phyloP scores from a whole-genome alignment of 2,797 vertebrate species.

The Aratinga solstitialis region DNA sequence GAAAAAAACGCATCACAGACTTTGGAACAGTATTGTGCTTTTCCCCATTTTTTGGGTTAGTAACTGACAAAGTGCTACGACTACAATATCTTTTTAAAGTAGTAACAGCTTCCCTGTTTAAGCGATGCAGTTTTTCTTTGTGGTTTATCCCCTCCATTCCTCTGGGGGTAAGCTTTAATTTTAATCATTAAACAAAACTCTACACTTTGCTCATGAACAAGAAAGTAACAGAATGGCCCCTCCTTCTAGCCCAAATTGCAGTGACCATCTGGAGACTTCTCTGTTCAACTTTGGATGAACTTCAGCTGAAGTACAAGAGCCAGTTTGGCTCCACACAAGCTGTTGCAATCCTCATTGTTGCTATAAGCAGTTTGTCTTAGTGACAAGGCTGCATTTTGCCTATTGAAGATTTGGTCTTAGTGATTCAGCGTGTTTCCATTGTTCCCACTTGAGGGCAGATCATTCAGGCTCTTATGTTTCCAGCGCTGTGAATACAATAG shows the following conservation, averaged over 20 bases:
- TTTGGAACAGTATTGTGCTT: not conserved
- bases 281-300: slow-evolving; percentile 54
- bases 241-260: not conserved
- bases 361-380: slow-evolving; percentile 44
- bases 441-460: not conserved
- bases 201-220: not conserved
- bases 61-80: not conserved
- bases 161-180: not conserved
- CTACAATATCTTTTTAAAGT: not conserved
- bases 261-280: slow-evolving; percentile 35
- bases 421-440: slow-evolving; percentile 58
- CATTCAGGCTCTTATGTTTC: slow-evolving; percentile 55
- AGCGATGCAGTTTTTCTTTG: not conserved
- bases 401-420: slow-evolving; percentile 35
- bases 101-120: not conserved
- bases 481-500: slow-evolving; percentile 40
- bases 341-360: slow-evolving; percentile 43
- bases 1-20: not conserved
- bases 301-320: slow-evolving; percentile 3
- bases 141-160: not conserved
- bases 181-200: not conserved
- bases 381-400: slow-evolving; percentile 52
- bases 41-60: not conserved
- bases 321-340: slow-evolving; percentile 6
- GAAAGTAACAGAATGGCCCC: not conserved